Conservation (phyloP, 2,113 vertebrate species). For the Syrmaticus mikado region DNA sequence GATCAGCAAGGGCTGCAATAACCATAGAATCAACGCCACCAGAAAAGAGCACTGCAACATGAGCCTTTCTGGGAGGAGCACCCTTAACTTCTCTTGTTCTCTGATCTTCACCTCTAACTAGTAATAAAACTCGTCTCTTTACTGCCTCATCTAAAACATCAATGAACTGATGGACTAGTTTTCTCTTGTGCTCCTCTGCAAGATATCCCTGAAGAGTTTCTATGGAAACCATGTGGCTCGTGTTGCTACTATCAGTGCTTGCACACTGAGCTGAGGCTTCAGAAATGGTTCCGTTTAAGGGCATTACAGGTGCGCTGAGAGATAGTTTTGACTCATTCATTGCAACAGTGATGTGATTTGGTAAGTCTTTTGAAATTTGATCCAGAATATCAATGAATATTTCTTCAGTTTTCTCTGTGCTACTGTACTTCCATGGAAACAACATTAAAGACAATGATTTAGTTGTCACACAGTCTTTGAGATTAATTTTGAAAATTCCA, state of each 20-base stretch:
- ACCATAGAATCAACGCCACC: constrained; percentile 95
- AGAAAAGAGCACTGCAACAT: constrained; percentile 90
- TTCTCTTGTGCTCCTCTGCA: constrained; percentile 48
- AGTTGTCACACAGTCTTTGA: constrained; percentile 67
- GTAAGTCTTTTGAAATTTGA: constrained; percentile 69
- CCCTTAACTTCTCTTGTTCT: not conserved
- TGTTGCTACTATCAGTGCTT: not conserved
- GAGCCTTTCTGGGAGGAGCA: constrained; percentile 43
- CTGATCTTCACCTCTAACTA: constrained; percentile 53
- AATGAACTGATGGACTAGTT: constrained; percentile 76
- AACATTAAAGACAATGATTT: constrained; percentile 76
- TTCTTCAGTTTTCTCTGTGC: not conserved
- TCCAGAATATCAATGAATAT: not conserved
- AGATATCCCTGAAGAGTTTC: constrained; percentile 80
- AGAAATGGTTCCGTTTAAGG: constrained; percentile 81
- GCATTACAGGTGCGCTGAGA: constrained; percentile 78
- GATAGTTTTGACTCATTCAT: constrained; percentile 71
- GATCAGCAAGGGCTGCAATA: constrained; percentile 88
- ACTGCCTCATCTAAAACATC: constrained; percentile 84
- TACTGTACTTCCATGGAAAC: constrained; percentile 83
- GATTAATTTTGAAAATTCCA: constrained; percentile 89
- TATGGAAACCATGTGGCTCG: not conserved
- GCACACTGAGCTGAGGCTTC: not conserved
- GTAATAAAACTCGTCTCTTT: constrained; percentile 81
- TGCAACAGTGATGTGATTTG: constrained; percentile 57